Evolutionary conservation across 2,888 invertebrate genomes (phyloP).

Genomic region (Nymphalis polychloros): DNA sequence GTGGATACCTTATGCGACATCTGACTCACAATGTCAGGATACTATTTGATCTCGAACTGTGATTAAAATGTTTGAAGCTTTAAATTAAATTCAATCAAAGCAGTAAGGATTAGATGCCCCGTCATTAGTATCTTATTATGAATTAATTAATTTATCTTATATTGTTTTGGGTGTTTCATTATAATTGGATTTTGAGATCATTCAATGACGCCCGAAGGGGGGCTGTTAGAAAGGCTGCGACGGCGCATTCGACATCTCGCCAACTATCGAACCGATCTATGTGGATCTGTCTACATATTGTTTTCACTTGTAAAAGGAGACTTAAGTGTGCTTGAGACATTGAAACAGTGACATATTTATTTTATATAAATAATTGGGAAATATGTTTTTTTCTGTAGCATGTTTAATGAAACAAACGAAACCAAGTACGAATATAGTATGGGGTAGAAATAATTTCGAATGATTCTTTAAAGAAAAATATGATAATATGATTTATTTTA

Average conservation of each 20-base stretch:
- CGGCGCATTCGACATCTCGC: slow-evolving; percentile 72
- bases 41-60: slow-evolving; percentile 56
- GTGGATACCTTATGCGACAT: slow-evolving; percentile 68
- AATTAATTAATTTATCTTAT: neutral
- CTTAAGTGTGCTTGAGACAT: slow-evolving; percentile 31
- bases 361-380: too few relatives aligned
- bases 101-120: neutral
- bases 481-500: neutral
- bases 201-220: slow-evolving; percentile 64
- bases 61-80: neutral
- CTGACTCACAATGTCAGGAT: slow-evolving; percentile 74
- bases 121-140: neutral
- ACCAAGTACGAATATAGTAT: too few relatives aligned
- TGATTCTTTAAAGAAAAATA: too few relatives aligned
- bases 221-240: slow-evolving; percentile 61
- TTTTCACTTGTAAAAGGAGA: slow-evolving; percentile 38
- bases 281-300: slow-evolving; percentile 67
- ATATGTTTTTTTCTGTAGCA: too few relatives aligned
- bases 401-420: too few relatives aligned
- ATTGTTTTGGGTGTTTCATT: slow-evolving; percentile 25
- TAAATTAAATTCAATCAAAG: slow-evolving; percentile 13
- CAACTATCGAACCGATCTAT: slow-evolving; percentile 69
- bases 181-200: slow-evolving; percentile 52
- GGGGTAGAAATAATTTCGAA: too few relatives aligned
- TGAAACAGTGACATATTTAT: slow-evolving; percentile 43